Evolutionary conservation across 2,113 vertebrate genomes (phyloP), one percentile per base, ranked within the genome.

Genomic region (Poeciliopsis prolifica): DNA sequence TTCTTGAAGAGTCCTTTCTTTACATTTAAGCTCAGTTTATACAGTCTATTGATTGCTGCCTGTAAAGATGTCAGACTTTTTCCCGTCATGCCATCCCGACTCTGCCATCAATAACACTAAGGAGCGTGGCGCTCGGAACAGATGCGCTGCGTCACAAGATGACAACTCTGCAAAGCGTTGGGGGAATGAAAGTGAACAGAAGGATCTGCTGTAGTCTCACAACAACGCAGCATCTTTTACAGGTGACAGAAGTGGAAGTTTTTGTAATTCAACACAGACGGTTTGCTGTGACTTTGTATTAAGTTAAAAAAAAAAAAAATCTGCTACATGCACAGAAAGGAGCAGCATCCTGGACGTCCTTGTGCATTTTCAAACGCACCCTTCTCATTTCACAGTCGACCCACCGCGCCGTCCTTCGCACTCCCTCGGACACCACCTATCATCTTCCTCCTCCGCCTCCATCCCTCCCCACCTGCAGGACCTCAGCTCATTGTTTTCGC

Each of bases 331-430:
- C 61, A 78, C 79, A 84, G 37, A 78, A 81, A 77, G 4, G 35
- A 15, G 54, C 9, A 24, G 65, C 44, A 78, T 65, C 65, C 74
- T 75, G 72, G 58, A 58, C 35, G 86, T 87, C 91, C 91, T 90
- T 90, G 87, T 86, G 51, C 65, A 65, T 77, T 83, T 80, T 74
- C 81, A 80, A 60, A 86, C 86, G 80, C 78, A 75, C 82, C 84
- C 74, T 42, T 42, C 87, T 92, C 80, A 86, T 92, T 92, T 90
- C 80, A 86, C 86, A 92, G 87, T 92, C 82, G 73, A 87, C 78
- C 80, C 86, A 73, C 24, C 78, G 35, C 65, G 15, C 70, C 62
- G 89, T 89, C 89, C 89, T 92, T 88, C 72, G 74, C 68, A 65
- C 76, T 86, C 74, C 54, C 82, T 81, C 68, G 75, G 89, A 87